phyloP scores from a whole-genome alignment of 35 echinoderm and acorn worm species.

The Patiria miniata region DNA sequence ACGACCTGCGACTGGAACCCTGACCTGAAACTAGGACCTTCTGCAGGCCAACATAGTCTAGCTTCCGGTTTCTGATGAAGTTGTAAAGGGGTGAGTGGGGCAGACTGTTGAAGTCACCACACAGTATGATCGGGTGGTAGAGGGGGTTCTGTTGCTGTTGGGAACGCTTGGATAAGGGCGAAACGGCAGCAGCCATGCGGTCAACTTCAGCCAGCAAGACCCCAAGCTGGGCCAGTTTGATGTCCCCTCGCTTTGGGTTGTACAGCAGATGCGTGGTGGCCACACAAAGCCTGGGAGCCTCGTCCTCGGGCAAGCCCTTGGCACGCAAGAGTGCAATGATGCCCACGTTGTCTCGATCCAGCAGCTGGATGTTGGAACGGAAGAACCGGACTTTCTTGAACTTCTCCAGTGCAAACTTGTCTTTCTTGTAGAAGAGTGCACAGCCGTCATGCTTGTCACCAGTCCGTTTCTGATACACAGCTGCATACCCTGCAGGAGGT shows the following conservation, averaged over 20 bases:
- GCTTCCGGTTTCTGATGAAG: constrained; percentile 53
- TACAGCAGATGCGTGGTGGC: constrained; percentile 94
- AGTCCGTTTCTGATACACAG: constrained; percentile 81
- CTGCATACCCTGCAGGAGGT: constrained; percentile 68
- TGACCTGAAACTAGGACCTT: constrained; percentile 76
- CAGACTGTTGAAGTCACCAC: constrained; percentile 94
- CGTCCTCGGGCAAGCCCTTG: background rate
- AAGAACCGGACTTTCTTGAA: constrained; percentile 51
- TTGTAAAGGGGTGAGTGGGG: constrained; percentile 71
- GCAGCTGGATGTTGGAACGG: constrained; percentile 27
- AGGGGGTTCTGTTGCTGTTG: background rate
- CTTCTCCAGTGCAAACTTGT: constrained; percentile 34
- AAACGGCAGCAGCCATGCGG: constrained; percentile 17
- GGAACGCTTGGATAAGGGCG: background rate
- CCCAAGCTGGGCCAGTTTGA: constrained; percentile 93
- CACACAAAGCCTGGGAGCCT: constrained; percentile 59
- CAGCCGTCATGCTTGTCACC: constrained; percentile 90
- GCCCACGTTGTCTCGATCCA: constrained; percentile 96
- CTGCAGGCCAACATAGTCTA: constrained; percentile 55
- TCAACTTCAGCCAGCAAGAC: constrained; percentile 92
- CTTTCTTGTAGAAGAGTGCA: constrained; percentile 78
- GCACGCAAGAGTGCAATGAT: constrained; percentile 63
- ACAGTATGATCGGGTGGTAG: constrained; percentile 77
- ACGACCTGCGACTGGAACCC: background rate
- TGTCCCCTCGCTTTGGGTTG: constrained; percentile 90